phyloP scores from a whole-genome alignment of 2,797 vertebrate genomes.

The Aulostomus chinensis region DNA sequence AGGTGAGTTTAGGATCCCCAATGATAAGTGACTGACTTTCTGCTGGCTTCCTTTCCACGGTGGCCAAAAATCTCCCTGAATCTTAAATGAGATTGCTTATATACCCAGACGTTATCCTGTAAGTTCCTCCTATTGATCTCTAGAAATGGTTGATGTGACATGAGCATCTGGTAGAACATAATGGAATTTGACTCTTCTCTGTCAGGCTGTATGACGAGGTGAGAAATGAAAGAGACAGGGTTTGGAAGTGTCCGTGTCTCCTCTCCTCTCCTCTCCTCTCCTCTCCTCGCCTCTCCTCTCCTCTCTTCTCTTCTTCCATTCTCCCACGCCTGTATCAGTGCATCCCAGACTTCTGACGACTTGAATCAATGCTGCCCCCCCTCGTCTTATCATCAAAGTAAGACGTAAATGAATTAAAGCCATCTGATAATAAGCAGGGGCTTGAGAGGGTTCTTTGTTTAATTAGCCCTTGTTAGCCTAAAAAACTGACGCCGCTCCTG shows the following conservation, averaged over 20 bases:
- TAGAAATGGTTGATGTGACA: slow-evolving; percentile 57
- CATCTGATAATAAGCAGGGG: slow-evolving; percentile 46
- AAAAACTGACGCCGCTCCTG: slow-evolving; percentile 5
- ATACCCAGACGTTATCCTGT: slow-evolving; percentile 23
- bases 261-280: slow-evolving; percentile 1
- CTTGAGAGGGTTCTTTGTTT: slow-evolving; percentile 47
- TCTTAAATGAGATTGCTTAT: slow-evolving; percentile 32
- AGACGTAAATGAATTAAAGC: slow-evolving; percentile 66
- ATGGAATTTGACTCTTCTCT: slow-evolving; percentile 62
- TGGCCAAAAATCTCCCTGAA: too few relatives aligned
- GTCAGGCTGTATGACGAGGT: slow-evolving; percentile 47
- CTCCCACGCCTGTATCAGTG: too few relatives aligned
- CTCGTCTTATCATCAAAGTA: slow-evolving; percentile 58
- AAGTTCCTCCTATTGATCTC: slow-evolving; percentile 37
- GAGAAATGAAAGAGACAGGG: slow-evolving; percentile 43
- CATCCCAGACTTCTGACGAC: slow-evolving; percentile 44
- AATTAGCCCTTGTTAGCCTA: slow-evolving; percentile 19
- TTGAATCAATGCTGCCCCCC: slow-evolving; percentile 58
- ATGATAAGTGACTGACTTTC: too few relatives aligned
- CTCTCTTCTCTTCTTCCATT: slow-evolving; percentile 4
- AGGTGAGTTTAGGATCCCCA: too few relatives aligned
- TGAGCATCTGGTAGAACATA: slow-evolving; percentile 60
- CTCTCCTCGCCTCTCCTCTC: slow-evolving; percentile 4
- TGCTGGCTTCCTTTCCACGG: too few relatives aligned
- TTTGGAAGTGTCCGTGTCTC: slow-evolving; percentile 10